Base-by-base conservation (phyloP, 2,888 invertebrate genomes). In the Drosophila kanekoi region DNA sequence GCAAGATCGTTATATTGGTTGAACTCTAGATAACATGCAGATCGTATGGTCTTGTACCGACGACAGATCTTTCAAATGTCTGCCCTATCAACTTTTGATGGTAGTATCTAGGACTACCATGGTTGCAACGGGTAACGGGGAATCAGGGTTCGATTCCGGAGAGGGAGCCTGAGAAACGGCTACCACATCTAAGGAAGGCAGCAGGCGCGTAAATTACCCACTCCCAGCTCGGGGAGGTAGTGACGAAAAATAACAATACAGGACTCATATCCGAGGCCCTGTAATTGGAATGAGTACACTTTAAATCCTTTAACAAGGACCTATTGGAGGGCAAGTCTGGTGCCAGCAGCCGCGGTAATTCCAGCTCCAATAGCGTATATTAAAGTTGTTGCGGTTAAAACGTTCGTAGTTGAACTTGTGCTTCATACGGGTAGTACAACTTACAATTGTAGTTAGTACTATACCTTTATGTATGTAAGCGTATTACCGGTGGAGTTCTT, bases 71-170 rank as follows among this genome's bases (percentile, higher is more conserved):
- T 94, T 94, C 93, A 94, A 94, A 93, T 94, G 93, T 94, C 94
- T 94, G 94, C 94, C 94, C 93, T 94, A 94, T 94, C 94, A 71
- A 71, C 62, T 60, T 53, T 66, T 93, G 94, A 94, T 94, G 94
- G 94, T 94, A 94, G 93, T 93, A 93, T 94, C 93, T 93, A 92
- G 92, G 94, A 93, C 94, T 94, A 94, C 94, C 94, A 94, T 94
- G 94, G 94, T 94, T 93, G 93, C 93, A 93, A 95, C 94, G 94
- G 94, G 94, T 95, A 94, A 95, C 94, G 94, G 95, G 94, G 94
- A 95, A 95, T 95, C 93, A 95, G 95, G 95, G 94, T 64, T 72
- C 72, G 68, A 94, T 94, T 95, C 94, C 94, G 94, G 94, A 94
- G 94, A 94, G 94, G 94, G 94, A 94, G 94, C 94, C 94, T 94